Percentiles rank a stretch among this genome's conserved stretches.
Evolutionary conservation across 2,888 invertebrate species (phyloP).

Genomic region (Phymatocera aterrima): DNA sequence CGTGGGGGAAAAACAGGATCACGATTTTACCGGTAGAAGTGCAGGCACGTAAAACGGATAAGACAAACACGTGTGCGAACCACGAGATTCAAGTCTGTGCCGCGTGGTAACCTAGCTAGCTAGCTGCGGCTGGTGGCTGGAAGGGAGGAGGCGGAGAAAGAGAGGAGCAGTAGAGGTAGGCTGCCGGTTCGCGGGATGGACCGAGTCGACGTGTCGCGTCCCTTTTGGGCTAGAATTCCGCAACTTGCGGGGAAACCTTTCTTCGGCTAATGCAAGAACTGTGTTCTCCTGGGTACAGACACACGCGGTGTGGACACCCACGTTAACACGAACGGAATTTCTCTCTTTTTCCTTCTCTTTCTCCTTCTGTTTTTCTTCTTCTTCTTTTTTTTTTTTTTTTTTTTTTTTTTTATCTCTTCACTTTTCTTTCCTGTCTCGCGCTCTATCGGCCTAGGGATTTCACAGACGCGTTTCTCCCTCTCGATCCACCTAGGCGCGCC

Average conservation of each 20-base stretch:
- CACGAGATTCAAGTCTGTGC: background rate
- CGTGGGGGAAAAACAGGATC: background rate
- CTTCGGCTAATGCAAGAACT: constrained; percentile 72
- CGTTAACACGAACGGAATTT: constrained; percentile 5
- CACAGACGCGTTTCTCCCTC: constrained; percentile 11
- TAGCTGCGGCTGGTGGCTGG: background rate
- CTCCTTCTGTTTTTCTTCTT: background rate
- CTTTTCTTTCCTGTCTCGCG: background rate
- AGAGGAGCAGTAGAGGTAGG: constrained; percentile 49
- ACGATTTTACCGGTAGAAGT: background rate
- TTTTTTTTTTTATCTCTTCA: background rate
- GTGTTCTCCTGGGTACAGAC: constrained; percentile 62
- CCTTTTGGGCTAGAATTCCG: constrained; percentile 23
- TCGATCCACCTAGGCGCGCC: background rate
- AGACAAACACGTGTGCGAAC: constrained; percentile 35
- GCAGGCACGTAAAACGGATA: constrained; percentile 18
- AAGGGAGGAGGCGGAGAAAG: constrained; percentile 24
- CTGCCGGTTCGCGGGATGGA: background rate
- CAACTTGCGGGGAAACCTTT: constrained; percentile 65
- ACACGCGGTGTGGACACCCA: constrained; percentile 11
- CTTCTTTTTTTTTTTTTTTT: background rate
- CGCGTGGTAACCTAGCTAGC: background rate
- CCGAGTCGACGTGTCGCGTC: background rate
- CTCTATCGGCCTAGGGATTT: constrained; percentile 20
- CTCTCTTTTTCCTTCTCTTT: background rate